These are phyloP conservation scores for Notiomystis cincta DNA, from an alignment of 2,113 vertebrate genomes.

Conservation along the genomic window DNA sequence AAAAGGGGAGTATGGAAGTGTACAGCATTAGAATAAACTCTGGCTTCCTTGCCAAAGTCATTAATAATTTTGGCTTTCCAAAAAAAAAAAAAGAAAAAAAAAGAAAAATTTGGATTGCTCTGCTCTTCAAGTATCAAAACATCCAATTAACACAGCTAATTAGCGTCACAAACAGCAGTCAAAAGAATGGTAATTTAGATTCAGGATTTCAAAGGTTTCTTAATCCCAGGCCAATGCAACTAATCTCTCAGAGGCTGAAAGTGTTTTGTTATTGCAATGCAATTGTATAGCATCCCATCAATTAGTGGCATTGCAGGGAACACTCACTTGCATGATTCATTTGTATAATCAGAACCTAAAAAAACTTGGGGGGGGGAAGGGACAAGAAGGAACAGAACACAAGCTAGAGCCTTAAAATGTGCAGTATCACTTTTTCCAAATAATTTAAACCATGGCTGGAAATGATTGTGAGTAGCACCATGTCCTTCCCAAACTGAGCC, in stretches of 20 bases:
- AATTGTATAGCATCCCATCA: conserved; percentile 74
- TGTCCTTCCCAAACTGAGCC: not conserved
- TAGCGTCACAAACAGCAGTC: conserved; percentile 86
- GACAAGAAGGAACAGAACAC: not conserved
- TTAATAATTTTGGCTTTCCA: conserved; percentile 79
- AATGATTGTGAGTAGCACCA: conserved; percentile 1
- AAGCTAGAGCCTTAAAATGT: conserved; percentile 2
- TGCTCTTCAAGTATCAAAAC: conserved; percentile 88
- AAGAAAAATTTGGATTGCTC: conserved; percentile 72
- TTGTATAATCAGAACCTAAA: conserved; percentile 57
- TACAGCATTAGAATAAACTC: conserved; percentile 51
- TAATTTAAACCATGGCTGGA: conserved; percentile 21
- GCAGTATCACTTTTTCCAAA: conserved; percentile 26
- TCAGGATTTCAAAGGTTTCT: conserved; percentile 79
- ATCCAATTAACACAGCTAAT: conserved; percentile 97
- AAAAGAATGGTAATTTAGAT: conserved; percentile 80
- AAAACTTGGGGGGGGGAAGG: not conserved
- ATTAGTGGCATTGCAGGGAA: conserved; percentile 70
- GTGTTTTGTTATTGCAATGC: conserved; percentile 70
- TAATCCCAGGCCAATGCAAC: conserved; percentile 74
- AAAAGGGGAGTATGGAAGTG: conserved; percentile 39
- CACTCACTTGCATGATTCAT: conserved; percentile 53
- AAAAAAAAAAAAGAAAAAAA: not conserved
- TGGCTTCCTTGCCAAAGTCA: conserved; percentile 70
- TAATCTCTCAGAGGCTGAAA: conserved; percentile 72